These are phyloP conservation scores for Acholoe squamosa DNA, from an alignment of 2,888 invertebrate genomes.

Conservation along the genomic window DNA sequence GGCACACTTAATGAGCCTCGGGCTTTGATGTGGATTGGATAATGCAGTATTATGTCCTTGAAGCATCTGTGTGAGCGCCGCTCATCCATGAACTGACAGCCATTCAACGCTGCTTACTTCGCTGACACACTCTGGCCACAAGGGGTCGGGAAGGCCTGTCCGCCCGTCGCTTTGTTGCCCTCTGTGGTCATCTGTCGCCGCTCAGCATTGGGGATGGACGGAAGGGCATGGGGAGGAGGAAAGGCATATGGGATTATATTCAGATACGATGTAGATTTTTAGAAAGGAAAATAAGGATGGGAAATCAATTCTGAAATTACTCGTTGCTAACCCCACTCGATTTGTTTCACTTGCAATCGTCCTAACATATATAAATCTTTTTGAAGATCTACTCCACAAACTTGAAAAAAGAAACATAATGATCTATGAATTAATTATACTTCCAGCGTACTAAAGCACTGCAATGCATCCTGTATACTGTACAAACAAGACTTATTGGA, in stretches of 20 bases:
- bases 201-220: neutral
- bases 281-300: neutral
- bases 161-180: neutral
- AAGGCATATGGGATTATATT: neutral
- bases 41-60: slow-evolving; percentile 56
- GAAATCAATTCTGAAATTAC: no score
- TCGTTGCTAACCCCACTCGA: no score
- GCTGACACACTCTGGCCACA: neutral
- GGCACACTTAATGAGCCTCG: slow-evolving; percentile 37
- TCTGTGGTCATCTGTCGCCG: slow-evolving; percentile 51
- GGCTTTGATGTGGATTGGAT: slow-evolving; percentile 55
- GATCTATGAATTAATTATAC: no score
- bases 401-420: no score
- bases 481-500: no score
- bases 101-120: slow-evolving; percentile 24
- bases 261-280: neutral
- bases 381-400: no score
- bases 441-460: no score
- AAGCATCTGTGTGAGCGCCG: slow-evolving; percentile 50
- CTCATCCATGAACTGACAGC: slow-evolving; percentile 55
- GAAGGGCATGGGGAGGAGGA: neutral
- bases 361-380: no score
- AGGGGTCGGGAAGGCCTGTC: neutral
- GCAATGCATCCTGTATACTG: no score
- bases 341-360: no score